A percentile compares a stretch with the other conserved stretches of the same genome.
These are phyloP conservation scores for Augochlorella aurata DNA, from an alignment of 2,888 invertebrate species.

Conservation along the genomic window DNA sequence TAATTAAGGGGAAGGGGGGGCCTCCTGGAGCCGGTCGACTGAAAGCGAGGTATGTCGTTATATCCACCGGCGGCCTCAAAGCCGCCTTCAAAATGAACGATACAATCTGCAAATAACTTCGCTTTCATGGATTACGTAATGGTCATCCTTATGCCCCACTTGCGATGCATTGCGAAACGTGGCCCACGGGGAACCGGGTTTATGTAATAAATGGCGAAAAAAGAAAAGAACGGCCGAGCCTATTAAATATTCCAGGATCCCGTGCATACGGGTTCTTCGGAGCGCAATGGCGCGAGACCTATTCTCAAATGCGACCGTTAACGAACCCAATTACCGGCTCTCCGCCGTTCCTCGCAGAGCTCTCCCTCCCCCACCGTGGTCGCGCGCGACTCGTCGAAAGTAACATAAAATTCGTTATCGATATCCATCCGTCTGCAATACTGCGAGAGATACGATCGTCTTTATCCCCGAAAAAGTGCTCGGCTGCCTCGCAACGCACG, in stretches of 20 bases:
- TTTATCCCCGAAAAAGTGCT: not conserved
- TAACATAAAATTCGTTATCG: no score
- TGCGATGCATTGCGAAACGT: slow-evolving; percentile 48
- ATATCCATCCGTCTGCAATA: no score
- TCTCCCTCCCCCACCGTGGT: no score
- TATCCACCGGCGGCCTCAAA: slow-evolving; percentile 22
- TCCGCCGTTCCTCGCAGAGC: no score
- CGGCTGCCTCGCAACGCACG: not conserved
- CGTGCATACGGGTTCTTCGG: not conserved
- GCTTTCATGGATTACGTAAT: slow-evolving; percentile 64
- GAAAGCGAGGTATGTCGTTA: slow-evolving; percentile 33
- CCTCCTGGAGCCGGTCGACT: slow-evolving; percentile 21
- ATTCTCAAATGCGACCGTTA: not conserved
- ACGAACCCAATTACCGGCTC: not conserved
- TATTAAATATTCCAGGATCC: slow-evolving; percentile 42
- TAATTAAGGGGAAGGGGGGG: slow-evolving; percentile 15
- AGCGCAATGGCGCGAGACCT: not conserved
- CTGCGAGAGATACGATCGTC: no score
- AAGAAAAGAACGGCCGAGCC: slow-evolving; percentile 1
- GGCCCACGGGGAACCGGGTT: slow-evolving; percentile 11
- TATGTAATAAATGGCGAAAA: slow-evolving; percentile 53
- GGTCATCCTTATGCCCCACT: slow-evolving; percentile 59
- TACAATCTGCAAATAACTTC: slow-evolving; percentile 54
- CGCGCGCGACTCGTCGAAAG: no score
- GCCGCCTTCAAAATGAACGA: slow-evolving; percentile 44